Conservation (phyloP, 2,888 invertebrate species). For the Nowickia ferox region DNA sequence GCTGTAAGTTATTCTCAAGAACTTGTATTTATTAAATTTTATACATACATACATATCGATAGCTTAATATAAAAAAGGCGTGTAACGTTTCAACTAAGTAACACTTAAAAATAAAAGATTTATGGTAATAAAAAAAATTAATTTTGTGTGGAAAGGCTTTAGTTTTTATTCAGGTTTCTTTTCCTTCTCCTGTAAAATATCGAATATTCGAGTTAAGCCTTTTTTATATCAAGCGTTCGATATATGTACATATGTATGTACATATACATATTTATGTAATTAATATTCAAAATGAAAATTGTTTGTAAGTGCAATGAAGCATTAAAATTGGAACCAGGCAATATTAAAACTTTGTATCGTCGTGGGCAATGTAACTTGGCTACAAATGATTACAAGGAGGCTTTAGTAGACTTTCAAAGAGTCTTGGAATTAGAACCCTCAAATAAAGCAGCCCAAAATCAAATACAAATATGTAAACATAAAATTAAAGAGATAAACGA, state of each 20-base stretch:
- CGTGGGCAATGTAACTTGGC: slow-evolving; percentile 91
- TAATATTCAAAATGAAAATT: too few species aligned
- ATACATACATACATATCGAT: neutral
- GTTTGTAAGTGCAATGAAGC: slow-evolving; percentile 86
- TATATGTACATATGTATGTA: too few species aligned
- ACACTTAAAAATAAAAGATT: too few species aligned
- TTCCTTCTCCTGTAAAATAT: too few species aligned
- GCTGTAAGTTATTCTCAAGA: slow-evolving; percentile 83
- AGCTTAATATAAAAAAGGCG: too few species aligned
- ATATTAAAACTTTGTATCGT: slow-evolving; percentile 95
- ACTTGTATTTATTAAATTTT: neutral
- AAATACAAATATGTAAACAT: slow-evolving; percentile 88
- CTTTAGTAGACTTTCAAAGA: slow-evolving; percentile 90
- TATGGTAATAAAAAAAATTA: too few species aligned
- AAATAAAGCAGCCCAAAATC: slow-evolving; percentile 94
- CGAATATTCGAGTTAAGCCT: too few species aligned
- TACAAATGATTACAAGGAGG: slow-evolving; percentile 90
- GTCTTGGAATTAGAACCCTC: slow-evolving; percentile 91
- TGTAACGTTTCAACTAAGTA: too few species aligned
- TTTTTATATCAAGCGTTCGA: too few species aligned
- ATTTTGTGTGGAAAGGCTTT: too few species aligned
- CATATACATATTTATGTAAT: too few species aligned
- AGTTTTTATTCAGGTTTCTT: too few species aligned
- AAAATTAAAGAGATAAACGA: slow-evolving; percentile 89
- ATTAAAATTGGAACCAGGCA: slow-evolving; percentile 88